These are phyloP conservation scores for Narcine bancroftii DNA, from an alignment of 2,113 vertebrate species.

Conservation along the genomic window DNA sequence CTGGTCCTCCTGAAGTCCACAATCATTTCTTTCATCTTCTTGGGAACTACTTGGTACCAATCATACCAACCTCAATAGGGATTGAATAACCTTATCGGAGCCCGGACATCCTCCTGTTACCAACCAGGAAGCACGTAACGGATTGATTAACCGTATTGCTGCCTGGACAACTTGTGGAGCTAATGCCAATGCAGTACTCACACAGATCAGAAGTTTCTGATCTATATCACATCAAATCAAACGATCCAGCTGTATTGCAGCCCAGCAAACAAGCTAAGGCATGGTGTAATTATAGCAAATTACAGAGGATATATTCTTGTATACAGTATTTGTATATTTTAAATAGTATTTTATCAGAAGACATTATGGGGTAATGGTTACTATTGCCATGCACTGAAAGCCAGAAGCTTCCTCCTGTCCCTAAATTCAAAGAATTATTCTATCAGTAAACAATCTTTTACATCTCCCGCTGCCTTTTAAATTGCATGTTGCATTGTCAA, in stretches of 20 bases:
- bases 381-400: neutral
- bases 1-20: too few relatives aligned
- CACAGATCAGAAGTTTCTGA: neutral
- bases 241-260: neutral
- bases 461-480: slow-evolving; percentile 3
- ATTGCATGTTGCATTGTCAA: neutral
- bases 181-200: neutral
- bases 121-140: too few relatives aligned
- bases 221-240: neutral
- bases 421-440: neutral
- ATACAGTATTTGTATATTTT: neutral
- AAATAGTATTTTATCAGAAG: neutral
- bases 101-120: too few relatives aligned
- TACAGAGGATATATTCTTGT: neutral
- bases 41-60: too few relatives aligned
- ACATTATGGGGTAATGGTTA: too few relatives aligned
- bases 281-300: neutral
- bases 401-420: neutral
- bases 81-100: too few relatives aligned
- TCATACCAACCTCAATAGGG: too few relatives aligned
- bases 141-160: too few relatives aligned
- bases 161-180: neutral
- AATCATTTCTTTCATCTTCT: too few relatives aligned
- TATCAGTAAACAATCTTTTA: neutral
- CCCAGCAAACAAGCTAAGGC: neutral